A percentile compares a stretch with the other conserved stretches of the same genome.
phyloP scores from a whole-genome alignment of 2,113 vertebrate genomes.

The Sinosuthora webbiana region DNA sequence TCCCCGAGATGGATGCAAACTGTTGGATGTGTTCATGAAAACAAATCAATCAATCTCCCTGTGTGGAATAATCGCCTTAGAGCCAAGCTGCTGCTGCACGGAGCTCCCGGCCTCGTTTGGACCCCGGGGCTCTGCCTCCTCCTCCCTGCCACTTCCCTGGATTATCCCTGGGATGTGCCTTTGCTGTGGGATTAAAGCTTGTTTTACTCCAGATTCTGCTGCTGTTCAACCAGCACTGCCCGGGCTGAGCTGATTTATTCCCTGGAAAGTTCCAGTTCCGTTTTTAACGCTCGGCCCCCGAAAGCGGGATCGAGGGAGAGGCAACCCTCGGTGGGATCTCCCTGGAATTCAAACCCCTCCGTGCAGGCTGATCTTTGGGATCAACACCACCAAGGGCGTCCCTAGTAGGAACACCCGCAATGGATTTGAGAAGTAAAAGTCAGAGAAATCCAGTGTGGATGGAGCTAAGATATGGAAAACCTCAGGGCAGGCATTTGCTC shows the following conservation, averaged over 20 bases:
- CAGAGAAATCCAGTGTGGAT: background rate
- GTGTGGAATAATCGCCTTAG: background rate
- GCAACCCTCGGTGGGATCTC: accelerated
- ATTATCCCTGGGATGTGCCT: background rate
- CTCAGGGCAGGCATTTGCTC: accelerated
- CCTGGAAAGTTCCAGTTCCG: background rate
- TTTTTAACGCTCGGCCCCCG: accelerated
- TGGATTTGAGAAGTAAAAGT: background rate
- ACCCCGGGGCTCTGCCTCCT: background rate
- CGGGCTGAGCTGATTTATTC: background rate
- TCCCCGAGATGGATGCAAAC: background rate
- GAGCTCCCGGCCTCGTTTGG: background rate
- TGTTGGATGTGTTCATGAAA: background rate
- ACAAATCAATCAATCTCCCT: background rate
- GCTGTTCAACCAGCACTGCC: background rate
- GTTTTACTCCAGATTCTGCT: background rate
- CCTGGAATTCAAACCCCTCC: background rate
- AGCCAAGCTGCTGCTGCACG: background rate
- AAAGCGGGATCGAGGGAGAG: accelerated
- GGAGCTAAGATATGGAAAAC: background rate
- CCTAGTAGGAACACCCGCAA: background rate
- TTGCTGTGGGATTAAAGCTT: background rate
- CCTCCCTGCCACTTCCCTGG: background rate
- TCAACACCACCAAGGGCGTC: accelerated
- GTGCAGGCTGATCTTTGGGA: background rate